Percentiles rank a stretch among this genome's conserved stretches.
Conservation (phyloP, 64 coral and sea anemone genomes). For the Pocillopora verrucosa region DNA sequence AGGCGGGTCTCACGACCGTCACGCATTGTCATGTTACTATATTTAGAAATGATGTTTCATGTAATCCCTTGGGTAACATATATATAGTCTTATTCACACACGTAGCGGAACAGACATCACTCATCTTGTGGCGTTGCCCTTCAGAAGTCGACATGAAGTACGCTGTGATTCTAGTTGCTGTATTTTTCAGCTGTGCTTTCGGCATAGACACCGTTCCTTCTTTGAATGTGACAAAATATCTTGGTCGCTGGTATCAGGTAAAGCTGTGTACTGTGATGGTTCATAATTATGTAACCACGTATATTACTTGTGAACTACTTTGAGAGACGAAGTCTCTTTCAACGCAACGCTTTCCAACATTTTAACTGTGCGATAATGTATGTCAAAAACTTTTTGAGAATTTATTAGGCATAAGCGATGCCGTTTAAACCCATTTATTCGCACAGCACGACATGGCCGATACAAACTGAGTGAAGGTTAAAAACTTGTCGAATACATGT, state of each 20-base stretch:
- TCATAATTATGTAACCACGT: too few species aligned
- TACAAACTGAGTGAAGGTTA: too few species aligned
- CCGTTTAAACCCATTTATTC: too few species aligned
- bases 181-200: background rate
- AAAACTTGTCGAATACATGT: too few species aligned
- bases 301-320: background rate
- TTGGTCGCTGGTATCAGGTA: slow-evolving; percentile 70
- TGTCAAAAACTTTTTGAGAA: too few species aligned
- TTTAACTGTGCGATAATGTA: too few species aligned
- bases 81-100: background rate
- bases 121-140: background rate
- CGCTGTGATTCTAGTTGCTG: background rate
- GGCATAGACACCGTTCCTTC: slow-evolving; percentile 32
- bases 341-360: too few species aligned
- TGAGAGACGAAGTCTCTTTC: background rate
- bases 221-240: slow-evolving; percentile 50
- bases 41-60: background rate
- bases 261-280: background rate
- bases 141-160: background rate
- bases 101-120: background rate
- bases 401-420: too few species aligned
- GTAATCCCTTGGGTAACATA: background rate
- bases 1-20: background rate
- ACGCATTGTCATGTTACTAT: background rate
- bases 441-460: too few species aligned